Evolutionary conservation across 1,140 invertebrate species (phyloP).

Genomic region (Caenorhabditis latens): DNA sequence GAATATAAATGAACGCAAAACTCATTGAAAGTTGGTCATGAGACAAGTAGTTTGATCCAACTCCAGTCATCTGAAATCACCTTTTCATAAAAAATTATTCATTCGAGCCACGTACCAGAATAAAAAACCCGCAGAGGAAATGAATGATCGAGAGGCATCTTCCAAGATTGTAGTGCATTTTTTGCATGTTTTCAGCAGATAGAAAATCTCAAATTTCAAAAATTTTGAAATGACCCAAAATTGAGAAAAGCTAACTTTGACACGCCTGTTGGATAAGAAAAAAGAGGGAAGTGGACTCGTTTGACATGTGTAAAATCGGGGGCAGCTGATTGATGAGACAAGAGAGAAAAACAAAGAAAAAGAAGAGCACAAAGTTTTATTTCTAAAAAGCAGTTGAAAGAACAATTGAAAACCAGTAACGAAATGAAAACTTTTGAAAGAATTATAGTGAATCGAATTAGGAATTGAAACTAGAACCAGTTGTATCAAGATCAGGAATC

Average conservation of each 20-base stretch:
- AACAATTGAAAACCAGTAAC: constrained; percentile 2
- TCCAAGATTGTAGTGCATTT: background rate
- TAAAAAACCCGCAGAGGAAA: constrained; percentile 39
- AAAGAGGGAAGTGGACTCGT: constrained; percentile 8
- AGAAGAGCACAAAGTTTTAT: background rate
- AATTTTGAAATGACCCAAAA: background rate
- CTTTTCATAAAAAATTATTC: background rate
- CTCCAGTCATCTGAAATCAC: constrained; percentile 18
- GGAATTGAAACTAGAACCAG: constrained; percentile 16
- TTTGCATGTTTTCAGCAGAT: background rate
- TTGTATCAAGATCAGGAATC: constrained; percentile 22
- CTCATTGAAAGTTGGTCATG: constrained; percentile 46
- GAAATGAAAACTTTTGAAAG: background rate
- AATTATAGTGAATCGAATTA: background rate
- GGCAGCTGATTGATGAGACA: constrained; percentile 52
- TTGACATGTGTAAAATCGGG: constrained; percentile 35
- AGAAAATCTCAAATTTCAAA: background rate
- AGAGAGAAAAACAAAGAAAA: constrained; percentile 7
- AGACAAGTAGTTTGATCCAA: constrained; percentile 36
- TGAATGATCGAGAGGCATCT: constrained; percentile 45
- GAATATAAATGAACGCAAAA: constrained; percentile 28
- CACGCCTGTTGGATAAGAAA: background rate
- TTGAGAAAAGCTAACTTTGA: background rate
- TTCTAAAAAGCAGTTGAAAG: background rate
- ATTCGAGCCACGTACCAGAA: background rate